phyloP scores from a whole-genome alignment of 2,113 vertebrate genomes.

The Pteropus alecto region DNA sequence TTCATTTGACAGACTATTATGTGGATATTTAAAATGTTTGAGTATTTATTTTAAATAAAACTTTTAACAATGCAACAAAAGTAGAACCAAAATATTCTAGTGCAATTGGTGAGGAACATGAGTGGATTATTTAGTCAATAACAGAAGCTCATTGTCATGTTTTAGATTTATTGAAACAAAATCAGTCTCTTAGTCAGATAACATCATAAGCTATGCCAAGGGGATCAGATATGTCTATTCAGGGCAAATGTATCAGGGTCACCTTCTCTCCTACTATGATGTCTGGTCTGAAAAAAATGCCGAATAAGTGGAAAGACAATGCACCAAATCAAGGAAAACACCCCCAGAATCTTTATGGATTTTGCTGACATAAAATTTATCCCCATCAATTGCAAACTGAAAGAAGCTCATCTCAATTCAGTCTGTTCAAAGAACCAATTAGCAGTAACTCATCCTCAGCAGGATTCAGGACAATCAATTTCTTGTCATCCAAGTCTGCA shows the following conservation, averaged over 20 bases:
- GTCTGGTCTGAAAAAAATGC: background rate
- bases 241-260: background rate
- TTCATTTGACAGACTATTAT: background rate
- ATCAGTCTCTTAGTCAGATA: background rate
- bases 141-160: background rate
- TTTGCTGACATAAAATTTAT: slow-evolving; percentile 30
- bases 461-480: slow-evolving; percentile 4
- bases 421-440: slow-evolving; percentile 42
- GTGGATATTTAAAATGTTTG: background rate
- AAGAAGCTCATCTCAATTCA: slow-evolving; percentile 16
- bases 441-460: slow-evolving; percentile 33
- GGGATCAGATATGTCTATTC: background rate
- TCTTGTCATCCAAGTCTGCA: background rate
- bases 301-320: background rate
- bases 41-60: background rate
- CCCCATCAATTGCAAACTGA: slow-evolving; percentile 1
- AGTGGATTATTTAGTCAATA: background rate
- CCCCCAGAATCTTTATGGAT: background rate
- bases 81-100: background rate
- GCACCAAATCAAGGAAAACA: background rate
- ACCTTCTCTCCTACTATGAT: background rate
- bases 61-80: background rate
- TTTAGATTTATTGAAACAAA: background rate
- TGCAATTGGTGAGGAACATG: background rate
- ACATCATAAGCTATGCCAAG: background rate